phyloP scores from a whole-genome alignment of 2,888 invertebrate genomes.

The Xylota sylvarum region DNA sequence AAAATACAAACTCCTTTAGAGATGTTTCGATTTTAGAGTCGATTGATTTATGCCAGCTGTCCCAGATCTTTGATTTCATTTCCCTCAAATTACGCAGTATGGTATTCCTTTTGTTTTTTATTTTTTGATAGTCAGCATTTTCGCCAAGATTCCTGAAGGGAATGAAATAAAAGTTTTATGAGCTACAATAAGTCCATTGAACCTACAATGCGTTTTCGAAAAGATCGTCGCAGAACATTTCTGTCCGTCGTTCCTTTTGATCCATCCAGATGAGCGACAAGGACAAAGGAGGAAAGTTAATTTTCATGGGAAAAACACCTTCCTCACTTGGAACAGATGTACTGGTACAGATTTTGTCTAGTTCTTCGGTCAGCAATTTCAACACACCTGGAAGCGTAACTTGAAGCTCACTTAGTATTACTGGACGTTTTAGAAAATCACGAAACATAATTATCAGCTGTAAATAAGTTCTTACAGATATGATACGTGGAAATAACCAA shows the following conservation, averaged over 20 bases:
- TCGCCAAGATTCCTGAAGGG: conserved; percentile 50
- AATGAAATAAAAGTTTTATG: neutral
- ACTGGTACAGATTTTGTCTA: conserved; percentile 79
- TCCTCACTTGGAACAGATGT: conserved; percentile 67
- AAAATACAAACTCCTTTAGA: conserved; percentile 41
- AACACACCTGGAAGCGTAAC: conserved; percentile 86
- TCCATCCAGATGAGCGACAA: conserved; percentile 91
- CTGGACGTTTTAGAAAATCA: conserved; percentile 85
- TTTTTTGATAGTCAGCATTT: conserved; percentile 78
- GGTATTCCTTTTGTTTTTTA: conserved; percentile 83
- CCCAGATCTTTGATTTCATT: conserved; percentile 85
- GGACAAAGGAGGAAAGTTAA: conserved; percentile 88
- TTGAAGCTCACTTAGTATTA: conserved; percentile 86
- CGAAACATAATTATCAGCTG: conserved; percentile 85
- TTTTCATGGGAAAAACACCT: conserved; percentile 79
- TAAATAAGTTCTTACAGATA: conserved; percentile 18
- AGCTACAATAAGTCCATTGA: neutral
- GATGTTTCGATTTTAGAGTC: conserved; percentile 79
- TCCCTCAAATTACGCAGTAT: conserved; percentile 84
- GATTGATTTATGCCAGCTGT: conserved; percentile 86
- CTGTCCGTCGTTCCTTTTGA: conserved; percentile 84
- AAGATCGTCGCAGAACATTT: conserved; percentile 23
- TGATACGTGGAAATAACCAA: neutral
- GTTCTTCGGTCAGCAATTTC: conserved; percentile 83
- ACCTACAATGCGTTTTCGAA: conserved; percentile 79